Conservation (phyloP, 2,888 invertebrate genomes). For the Alloscopus bannaensis region DNA sequence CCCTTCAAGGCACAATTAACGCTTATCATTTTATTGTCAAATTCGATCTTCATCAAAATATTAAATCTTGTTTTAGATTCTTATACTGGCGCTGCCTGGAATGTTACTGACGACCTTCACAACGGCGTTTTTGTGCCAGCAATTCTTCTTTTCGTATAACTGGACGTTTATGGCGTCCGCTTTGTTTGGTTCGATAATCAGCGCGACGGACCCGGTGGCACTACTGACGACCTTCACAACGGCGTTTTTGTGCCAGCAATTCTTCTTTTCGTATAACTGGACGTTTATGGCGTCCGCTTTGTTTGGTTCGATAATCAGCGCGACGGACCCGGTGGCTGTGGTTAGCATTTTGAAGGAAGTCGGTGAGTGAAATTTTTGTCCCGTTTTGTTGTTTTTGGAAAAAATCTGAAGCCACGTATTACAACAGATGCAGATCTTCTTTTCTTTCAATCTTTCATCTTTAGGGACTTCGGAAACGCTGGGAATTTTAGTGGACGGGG, state of each 20-base stretch:
- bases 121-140: conserved; percentile 67
- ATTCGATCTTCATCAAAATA: not conserved
- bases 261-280: conserved; percentile 74
- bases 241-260: conserved; percentile 66
- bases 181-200: conserved; percentile 76
- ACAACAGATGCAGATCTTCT: not conserved
- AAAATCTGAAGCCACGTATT: not conserved
- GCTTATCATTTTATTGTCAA: not conserved
- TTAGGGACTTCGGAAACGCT: conserved; percentile 74
- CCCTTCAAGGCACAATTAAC: too few relatives aligned
- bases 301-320: conserved; percentile 76
- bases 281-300: conserved; percentile 75
- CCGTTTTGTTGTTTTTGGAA: not conserved
- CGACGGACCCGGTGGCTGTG: conserved; percentile 77
- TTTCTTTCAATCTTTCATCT: too few relatives aligned
- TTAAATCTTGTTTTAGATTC: conserved; percentile 58
- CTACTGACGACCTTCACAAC: conserved; percentile 69
- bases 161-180: conserved; percentile 75
- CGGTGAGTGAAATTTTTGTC: conserved; percentile 69
- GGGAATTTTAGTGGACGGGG: conserved; percentile 76
- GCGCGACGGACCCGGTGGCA: conserved; percentile 76
- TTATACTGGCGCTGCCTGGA: conserved; percentile 60
- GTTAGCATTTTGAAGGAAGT: conserved; percentile 76
- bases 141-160: conserved; percentile 72
- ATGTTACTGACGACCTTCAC: conserved; percentile 68